Evolutionary conservation across 2,113 vertebrate genomes (phyloP), one percentile per base, ranked within the genome.

Genomic region (Macaca mulatta): DNA sequence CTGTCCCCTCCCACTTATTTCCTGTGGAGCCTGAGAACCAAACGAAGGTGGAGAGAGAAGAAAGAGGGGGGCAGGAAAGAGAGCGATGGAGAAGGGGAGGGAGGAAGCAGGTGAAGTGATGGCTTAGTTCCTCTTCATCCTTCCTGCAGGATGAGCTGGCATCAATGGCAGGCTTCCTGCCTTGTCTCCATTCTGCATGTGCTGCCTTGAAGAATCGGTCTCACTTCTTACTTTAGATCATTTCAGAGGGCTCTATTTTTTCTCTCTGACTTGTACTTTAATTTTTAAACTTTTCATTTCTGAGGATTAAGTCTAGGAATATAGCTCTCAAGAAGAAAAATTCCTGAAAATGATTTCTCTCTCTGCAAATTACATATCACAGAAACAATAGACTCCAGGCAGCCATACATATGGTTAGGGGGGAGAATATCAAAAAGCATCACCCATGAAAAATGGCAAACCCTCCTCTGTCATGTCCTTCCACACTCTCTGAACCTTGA

Each of bases 211-310:
- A 90, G 61, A 89, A 48, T 52, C 8, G 20, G 27, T 43, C 50
- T 79, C 43, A 35, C 3, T 69, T 75, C 40, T n/a, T 70, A 69
- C 32, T 38, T 86, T 69, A 59, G 16, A 61, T 57, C 17, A 30
- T 50, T 80, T 77, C 64, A 75, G 13, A 67, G 16, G 61, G 23
- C 5, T 90, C 59, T 64, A 1, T 57, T 59, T 70, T 89, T 94
- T 45, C 45, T 48, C 52, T 84, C 55, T 75, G 77, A 93, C 13
- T 64, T 77, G 38, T 57, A 61, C 64, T 90, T 94, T 78, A 82
- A 86, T 50, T 89, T 94, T 83, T 61, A 87, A 90, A 59, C 43
- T 52, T 75, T 79, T 78, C 81, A 9, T 83, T 89, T 86, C 70
- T 61, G 18, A 96, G 72, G 10, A 14, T 14, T 88, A 67, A 84